A percentile compares a stretch with the other conserved stretches of the same genome.
These are phyloP conservation scores for Salvelinus namaycush DNA, from an alignment of 2,113 vertebrate genomes.

Conservation along the genomic window DNA sequence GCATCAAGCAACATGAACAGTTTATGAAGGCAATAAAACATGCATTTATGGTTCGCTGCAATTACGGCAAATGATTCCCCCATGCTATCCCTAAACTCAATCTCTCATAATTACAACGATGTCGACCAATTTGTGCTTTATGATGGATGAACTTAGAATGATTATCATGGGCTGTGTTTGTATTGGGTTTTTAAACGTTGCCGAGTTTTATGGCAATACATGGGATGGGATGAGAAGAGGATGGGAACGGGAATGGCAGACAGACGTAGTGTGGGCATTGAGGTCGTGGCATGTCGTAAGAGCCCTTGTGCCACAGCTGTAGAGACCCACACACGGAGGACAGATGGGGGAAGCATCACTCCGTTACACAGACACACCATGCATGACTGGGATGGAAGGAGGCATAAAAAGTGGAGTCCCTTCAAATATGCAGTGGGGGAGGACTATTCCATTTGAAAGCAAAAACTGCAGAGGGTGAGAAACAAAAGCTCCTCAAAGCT, in stretches of 20 bases:
- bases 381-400: background rate
- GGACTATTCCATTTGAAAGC: too few relatives aligned
- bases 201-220: background rate
- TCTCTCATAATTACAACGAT: constrained; percentile 57
- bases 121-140: constrained; percentile 61
- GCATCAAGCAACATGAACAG: constrained; percentile 68
- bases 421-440: too few relatives aligned
- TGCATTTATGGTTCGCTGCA: constrained; percentile 61
- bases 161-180: constrained; percentile 45
- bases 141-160: constrained; percentile 52
- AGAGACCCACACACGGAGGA: constrained; percentile 14
- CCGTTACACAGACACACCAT: constrained; percentile 4
- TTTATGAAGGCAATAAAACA: constrained; percentile 74
- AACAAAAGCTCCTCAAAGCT: too few relatives aligned
- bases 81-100: constrained; percentile 41
- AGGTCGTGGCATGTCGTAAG: background rate
- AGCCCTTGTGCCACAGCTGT: constrained; percentile 22
- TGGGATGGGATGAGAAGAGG: constrained; percentile 3
- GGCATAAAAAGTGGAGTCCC: too few relatives aligned
- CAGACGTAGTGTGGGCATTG: background rate
- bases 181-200: constrained; percentile 46
- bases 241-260: background rate
- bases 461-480: too few relatives aligned
- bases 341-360: constrained; percentile 14
- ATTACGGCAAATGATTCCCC: constrained; percentile 58